phyloP scores from a whole-genome alignment of 2,113 vertebrate species.

The Meles meles region DNA sequence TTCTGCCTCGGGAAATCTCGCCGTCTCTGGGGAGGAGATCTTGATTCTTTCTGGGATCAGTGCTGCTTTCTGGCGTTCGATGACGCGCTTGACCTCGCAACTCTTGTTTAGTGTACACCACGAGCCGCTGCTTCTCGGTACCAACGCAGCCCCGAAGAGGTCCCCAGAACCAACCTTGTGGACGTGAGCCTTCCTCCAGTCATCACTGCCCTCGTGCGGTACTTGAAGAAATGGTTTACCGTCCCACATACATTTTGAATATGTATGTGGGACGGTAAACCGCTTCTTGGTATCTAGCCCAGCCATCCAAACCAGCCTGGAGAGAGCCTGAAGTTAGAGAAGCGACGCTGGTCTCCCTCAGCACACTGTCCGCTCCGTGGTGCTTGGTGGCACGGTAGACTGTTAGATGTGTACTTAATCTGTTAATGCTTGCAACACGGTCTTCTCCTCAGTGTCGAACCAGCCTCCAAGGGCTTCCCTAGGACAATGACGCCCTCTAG shows the following conservation, averaged over 20 bases:
- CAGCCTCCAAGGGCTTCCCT: background rate
- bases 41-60: constrained; percentile 17
- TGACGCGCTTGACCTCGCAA: background rate
- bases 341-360: background rate
- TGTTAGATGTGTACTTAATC: background rate
- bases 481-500: background rate
- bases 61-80: background rate
- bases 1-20: constrained; percentile 39
- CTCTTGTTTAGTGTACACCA: background rate
- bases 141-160: background rate
- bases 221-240: constrained; percentile 78
- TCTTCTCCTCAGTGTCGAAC: background rate
- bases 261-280: constrained; percentile 78
- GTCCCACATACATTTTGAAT: constrained; percentile 75
- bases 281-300: constrained; percentile 78
- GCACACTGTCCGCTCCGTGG: background rate
- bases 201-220: constrained; percentile 32
- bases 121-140: constrained; percentile 4
- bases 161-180: background rate
- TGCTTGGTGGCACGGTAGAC: background rate
- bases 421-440: background rate
- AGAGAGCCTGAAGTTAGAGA: background rate
- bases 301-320: constrained; percentile 29
- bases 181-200: background rate
- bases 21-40: constrained; percentile 58